Evolutionary conservation across 2,113 vertebrate genomes (phyloP).

Genomic region (Stigmatopora nigra): DNA sequence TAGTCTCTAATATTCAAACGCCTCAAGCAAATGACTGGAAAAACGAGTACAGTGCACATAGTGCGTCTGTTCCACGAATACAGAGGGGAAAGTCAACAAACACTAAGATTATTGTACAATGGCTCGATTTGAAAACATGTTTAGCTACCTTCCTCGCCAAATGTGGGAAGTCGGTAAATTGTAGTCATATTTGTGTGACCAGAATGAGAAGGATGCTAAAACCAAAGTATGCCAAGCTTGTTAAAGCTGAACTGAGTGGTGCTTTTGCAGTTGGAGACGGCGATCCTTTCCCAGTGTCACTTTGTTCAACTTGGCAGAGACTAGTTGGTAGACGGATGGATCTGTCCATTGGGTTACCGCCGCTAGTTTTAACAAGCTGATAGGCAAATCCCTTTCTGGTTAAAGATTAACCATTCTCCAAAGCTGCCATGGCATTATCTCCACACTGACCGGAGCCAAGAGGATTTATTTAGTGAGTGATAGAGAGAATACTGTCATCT

Average conservation of each 20-base stretch:
- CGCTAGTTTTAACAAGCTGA: constrained; percentile 74
- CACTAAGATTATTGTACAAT: background rate
- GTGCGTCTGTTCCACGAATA: background rate
- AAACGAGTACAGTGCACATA: background rate
- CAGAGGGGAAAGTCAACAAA: constrained; percentile 2
- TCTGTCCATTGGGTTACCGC: constrained; percentile 51
- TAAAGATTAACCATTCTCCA: constrained; percentile 70
- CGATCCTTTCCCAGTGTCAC: constrained; percentile 7
- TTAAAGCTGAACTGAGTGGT: background rate
- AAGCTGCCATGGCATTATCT: constrained; percentile 68
- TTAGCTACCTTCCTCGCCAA: background rate
- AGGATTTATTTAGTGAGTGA: constrained; percentile 56
- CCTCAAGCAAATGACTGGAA: constrained; percentile 3
- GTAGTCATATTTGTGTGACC: background rate
- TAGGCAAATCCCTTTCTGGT: constrained; percentile 74
- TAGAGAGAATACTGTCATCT: constrained; percentile 9
- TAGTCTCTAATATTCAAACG: background rate
- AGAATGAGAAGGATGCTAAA: background rate
- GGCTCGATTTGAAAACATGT: background rate
- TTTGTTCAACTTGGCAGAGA: constrained; percentile 24
- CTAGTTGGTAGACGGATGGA: constrained; percentile 53
- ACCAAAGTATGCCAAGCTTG: background rate
- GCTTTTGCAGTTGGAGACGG: constrained; percentile 2
- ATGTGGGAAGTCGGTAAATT: background rate
- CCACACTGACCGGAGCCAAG: constrained; percentile 61